Percentiles rank a stretch among this genome's conserved stretches.
Conservation (phyloP, 2,797 vertebrate species). For the Selene dorsalis region DNA sequence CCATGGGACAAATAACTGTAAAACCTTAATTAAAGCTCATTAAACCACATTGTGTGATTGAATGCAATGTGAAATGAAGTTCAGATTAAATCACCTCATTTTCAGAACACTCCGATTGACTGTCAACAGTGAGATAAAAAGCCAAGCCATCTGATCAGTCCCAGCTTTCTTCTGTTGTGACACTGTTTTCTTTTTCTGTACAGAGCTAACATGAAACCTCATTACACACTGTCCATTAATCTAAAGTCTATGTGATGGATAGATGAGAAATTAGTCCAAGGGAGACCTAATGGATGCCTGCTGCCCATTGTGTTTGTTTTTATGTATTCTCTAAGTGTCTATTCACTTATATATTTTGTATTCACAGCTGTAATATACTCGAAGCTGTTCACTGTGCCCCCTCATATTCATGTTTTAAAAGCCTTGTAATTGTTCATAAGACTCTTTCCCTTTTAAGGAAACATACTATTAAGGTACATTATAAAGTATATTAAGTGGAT, state of each 20-base stretch:
- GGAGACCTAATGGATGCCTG: slow-evolving; percentile 17
- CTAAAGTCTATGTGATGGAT: slow-evolving; percentile 40
- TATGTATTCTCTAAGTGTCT: neutral
- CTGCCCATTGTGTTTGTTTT: slow-evolving; percentile 26
- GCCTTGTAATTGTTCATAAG: neutral
- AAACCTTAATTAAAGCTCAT: slow-evolving; percentile 56
- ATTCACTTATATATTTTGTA: slow-evolving; percentile 1
- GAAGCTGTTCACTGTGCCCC: neutral
- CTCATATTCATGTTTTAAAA: slow-evolving; percentile 24
- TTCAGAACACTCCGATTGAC: slow-evolving; percentile 31
- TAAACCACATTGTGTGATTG: slow-evolving; percentile 52
- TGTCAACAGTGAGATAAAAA: slow-evolving; percentile 11
- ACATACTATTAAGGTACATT: neutral
- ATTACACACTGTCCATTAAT: slow-evolving; percentile 38
- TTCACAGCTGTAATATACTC: slow-evolving; percentile 1
- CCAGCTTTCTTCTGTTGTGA: slow-evolving; percentile 22
- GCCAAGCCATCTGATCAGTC: slow-evolving; percentile 40
- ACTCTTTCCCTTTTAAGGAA: slow-evolving; percentile 2
- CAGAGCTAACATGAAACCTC: slow-evolving; percentile 15
- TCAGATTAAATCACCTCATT: slow-evolving; percentile 54
- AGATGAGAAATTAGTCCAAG: slow-evolving; percentile 40
- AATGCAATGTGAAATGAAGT: slow-evolving; percentile 51
- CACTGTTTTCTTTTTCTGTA: slow-evolving; percentile 40
- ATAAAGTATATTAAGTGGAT: neutral
- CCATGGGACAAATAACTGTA: slow-evolving; percentile 42